phyloP scores from a whole-genome alignment of 2,797 vertebrate species.

The Bovichtus variegatus region DNA sequence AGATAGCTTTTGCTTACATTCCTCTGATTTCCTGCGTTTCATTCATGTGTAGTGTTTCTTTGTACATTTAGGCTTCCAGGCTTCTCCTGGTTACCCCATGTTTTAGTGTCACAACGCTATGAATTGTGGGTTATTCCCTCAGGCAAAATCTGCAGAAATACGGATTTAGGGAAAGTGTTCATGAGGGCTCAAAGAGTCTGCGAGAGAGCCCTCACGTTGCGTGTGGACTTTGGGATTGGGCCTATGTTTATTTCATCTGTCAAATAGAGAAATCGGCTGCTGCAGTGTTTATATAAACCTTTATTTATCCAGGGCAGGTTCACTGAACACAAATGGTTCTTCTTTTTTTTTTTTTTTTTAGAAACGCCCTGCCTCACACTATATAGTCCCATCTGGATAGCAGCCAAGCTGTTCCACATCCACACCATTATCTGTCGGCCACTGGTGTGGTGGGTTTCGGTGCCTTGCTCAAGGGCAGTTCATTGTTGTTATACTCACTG shows the following conservation, averaged over 20 bases:
- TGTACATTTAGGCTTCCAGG: not conserved
- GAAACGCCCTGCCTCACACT: not conserved
- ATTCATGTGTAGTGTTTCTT: no score
- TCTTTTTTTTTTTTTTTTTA: not conserved
- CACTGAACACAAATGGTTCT: not conserved
- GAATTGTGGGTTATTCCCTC: not conserved
- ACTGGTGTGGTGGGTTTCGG: not conserved
- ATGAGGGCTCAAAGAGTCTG: no score
- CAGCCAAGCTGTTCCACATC: not conserved
- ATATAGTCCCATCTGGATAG: constrained; percentile 12
- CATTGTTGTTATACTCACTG: not conserved
- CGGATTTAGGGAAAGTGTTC: no score
- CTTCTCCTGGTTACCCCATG: not conserved
- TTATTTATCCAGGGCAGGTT: constrained; percentile 39
- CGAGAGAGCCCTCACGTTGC: no score
- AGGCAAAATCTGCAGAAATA: not conserved
- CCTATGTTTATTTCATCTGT: not conserved
- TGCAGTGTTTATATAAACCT: constrained; percentile 17
- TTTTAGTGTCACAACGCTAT: not conserved
- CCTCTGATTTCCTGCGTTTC: no score
- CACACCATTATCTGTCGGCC: not conserved
- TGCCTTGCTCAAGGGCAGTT: not conserved
- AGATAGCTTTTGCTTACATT: no score
- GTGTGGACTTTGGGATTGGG: no score
- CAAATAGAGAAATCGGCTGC: not conserved